phyloP scores from a whole-genome alignment of 1,140 invertebrate species.

The Brachionus rubens region DNA sequence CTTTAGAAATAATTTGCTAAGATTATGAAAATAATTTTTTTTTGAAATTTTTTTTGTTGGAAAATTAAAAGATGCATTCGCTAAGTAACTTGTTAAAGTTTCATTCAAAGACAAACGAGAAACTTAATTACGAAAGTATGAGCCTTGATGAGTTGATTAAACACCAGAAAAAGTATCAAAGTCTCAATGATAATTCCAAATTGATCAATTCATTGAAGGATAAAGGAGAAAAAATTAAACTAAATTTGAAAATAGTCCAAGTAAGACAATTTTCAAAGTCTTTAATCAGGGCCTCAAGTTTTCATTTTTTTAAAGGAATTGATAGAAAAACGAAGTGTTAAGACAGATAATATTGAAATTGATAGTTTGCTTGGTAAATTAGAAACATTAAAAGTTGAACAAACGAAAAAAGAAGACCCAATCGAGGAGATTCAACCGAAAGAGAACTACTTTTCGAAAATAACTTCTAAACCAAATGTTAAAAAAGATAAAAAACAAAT shows the following conservation, averaged over 20 bases:
- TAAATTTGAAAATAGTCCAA: background rate
- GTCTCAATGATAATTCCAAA: background rate
- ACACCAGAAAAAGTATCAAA: background rate
- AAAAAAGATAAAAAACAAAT: constrained; percentile 20
- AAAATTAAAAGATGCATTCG: background rate
- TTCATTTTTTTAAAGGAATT: background rate
- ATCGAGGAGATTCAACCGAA: background rate
- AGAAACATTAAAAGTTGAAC: background rate
- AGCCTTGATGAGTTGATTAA: background rate
- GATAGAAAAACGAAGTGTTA: background rate
- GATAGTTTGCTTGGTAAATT: background rate
- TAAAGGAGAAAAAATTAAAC: constrained; percentile 8
- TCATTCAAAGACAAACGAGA: background rate
- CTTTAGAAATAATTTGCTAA: too few relatives aligned
- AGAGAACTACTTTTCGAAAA: constrained; percentile 36
- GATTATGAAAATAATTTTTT: background rate
- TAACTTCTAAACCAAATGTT: background rate
- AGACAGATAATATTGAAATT: background rate
- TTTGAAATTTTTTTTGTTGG: background rate
- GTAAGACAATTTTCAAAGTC: background rate
- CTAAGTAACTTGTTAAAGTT: background rate
- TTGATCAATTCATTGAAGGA: constrained; percentile 5
- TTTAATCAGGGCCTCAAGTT: background rate
- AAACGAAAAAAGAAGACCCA: background rate
- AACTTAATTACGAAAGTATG: constrained; percentile 12